phyloP scores from a whole-genome alignment of 2,888 invertebrate genomes.

The Stictocephala bisonia region DNA sequence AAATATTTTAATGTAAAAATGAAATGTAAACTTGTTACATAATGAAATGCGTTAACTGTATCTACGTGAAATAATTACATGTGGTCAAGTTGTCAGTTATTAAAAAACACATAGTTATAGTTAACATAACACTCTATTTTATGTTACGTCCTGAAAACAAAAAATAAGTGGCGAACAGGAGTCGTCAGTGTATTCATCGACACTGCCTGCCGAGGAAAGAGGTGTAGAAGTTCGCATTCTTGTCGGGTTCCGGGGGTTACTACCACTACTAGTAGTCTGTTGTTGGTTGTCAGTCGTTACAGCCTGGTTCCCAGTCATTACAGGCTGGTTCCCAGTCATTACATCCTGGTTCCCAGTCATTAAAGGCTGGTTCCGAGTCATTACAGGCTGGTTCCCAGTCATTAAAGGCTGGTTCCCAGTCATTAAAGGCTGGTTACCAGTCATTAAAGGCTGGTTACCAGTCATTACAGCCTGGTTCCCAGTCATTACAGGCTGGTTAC shows the following conservation, averaged over 20 bases:
- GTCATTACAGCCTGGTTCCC: no score
- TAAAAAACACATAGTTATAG: neutral
- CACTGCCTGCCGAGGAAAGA: neutral
- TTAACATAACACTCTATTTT: neutral
- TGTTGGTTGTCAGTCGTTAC: neutral
- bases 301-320: no score
- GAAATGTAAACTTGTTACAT: neutral
- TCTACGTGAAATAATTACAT: no score
- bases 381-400: no score
- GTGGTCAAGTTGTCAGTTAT: neutral
- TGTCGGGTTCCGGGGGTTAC: neutral
- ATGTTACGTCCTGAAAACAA: conserved; percentile 5
- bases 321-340: no score
- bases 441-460: no score
- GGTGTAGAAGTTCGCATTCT: neutral
- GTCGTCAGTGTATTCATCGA: neutral
- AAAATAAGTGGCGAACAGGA: neutral
- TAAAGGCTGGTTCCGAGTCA: no score
- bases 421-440: no score
- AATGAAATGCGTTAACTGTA: neutral
- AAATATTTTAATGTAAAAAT: neutral
- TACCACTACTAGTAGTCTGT: no score
- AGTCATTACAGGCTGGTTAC: no score
- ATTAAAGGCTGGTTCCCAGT: no score
- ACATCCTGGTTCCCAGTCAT: no score